Percentiles rank a stretch among this genome's conserved stretches.
These are phyloP conservation scores for Platycercus adscitus DNA, from an alignment of 2,113 vertebrate species.

Conservation along the genomic window DNA sequence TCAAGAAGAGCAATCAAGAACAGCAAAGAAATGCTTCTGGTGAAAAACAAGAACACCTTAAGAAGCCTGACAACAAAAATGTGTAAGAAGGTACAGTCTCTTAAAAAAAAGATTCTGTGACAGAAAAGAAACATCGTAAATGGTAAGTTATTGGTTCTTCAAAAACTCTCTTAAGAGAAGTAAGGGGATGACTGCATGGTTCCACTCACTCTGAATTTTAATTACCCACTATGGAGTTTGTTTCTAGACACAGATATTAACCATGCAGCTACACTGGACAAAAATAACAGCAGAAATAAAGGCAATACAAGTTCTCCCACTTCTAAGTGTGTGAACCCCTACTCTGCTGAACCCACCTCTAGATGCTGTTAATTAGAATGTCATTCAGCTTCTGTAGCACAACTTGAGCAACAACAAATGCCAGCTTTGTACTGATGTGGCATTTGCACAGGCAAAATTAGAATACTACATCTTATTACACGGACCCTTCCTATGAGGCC, in stretches of 20 bases:
- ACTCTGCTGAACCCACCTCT: background rate
- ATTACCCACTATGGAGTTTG: background rate
- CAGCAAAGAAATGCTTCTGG: background rate
- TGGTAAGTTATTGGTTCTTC: background rate
- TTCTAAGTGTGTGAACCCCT: background rate
- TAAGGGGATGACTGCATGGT: background rate
- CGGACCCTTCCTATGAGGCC: background rate
- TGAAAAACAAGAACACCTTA: background rate
- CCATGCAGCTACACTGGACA: background rate
- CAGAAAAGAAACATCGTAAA: background rate
- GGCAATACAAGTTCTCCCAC: background rate
- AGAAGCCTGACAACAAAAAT: background rate
- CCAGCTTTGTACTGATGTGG: background rate
- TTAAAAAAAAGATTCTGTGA: background rate
- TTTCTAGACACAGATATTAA: background rate
- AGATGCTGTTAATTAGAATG: background rate
- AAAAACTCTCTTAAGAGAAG: background rate
- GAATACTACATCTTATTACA: background rate
- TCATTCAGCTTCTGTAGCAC: background rate
- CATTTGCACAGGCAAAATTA: background rate
- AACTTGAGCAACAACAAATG: background rate
- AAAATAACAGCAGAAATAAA: background rate
- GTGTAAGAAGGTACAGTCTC: background rate
- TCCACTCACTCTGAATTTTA: background rate
- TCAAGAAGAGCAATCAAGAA: background rate